Percentiles rank a stretch among this genome's conserved stretches.
These are phyloP conservation scores for Falco peregrinus DNA, from an alignment of 2,797 vertebrate species.

Conservation along the genomic window DNA sequence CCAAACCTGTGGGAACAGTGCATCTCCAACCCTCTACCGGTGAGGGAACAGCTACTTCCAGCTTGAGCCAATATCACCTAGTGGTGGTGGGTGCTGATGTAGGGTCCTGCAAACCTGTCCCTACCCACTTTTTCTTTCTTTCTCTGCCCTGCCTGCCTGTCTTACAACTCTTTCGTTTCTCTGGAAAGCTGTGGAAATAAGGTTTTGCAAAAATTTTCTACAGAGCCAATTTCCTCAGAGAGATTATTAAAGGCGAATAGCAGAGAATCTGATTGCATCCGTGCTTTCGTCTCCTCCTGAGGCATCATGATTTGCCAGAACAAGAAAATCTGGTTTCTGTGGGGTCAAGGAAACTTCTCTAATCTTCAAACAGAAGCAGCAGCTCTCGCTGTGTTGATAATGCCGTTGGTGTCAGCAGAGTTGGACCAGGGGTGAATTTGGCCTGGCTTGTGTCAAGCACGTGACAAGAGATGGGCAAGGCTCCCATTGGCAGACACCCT, in stretches of 20 bases:
- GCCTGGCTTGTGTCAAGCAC: not conserved
- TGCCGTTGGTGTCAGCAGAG: not conserved
- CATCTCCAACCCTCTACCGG: not conserved
- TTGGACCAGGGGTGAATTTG: not conserved
- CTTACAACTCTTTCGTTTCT: not conserved
- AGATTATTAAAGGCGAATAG: not conserved
- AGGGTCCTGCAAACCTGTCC: not conserved
- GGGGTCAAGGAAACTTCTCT: not conserved
- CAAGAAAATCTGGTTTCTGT: not conserved
- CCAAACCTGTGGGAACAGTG: not conserved
- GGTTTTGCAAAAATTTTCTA: not conserved
- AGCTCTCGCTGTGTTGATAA: not conserved
- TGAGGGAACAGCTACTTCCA: not conserved
- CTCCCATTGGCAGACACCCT: not conserved
- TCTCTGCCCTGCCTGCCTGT: not conserved
- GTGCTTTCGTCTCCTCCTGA: not conserved
- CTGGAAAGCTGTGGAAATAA: not conserved
- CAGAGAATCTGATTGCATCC: not conserved
- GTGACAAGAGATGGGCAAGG: not conserved
- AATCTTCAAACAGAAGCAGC: not conserved
- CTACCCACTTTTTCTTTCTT: not conserved
- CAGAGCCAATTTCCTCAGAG: not conserved
- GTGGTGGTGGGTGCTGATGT: not conserved
- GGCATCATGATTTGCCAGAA: not conserved
- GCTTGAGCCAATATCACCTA: not conserved